These are phyloP conservation scores for Vespertilio murinus DNA, from an alignment of 2,797 vertebrate species.

Conservation along the genomic window DNA sequence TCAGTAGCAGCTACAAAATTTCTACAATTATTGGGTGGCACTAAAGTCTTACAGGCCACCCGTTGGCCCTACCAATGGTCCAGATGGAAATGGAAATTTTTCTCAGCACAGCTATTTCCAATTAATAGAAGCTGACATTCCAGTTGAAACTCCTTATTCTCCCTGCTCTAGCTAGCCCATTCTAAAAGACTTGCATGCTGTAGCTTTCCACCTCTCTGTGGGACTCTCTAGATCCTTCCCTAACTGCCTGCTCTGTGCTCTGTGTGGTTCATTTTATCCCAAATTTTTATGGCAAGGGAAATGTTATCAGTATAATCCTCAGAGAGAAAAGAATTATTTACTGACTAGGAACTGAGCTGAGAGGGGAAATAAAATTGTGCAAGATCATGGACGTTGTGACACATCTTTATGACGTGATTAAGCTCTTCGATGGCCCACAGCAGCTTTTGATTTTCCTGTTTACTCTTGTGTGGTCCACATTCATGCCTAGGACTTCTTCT, in stretches of 20 bases:
- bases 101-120: neutral
- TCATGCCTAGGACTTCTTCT: neutral
- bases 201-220: neutral
- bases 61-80: neutral
- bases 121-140: neutral
- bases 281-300: neutral
- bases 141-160: neutral
- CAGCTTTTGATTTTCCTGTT: neutral
- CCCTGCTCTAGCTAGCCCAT: neutral
- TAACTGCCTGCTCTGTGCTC: neutral
- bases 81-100: neutral
- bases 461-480: neutral
- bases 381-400: neutral
- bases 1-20: neutral
- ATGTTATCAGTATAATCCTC: neutral
- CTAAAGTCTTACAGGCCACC: neutral
- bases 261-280: neutral
- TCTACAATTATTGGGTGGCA: neutral
- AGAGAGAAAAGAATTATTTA: neutral
- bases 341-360: neutral
- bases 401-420: neutral
- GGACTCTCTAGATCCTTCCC: fast-evolving
- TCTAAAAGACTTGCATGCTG: neutral
- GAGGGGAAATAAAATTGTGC: neutral
- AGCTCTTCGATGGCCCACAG: neutral